Percentiles rank a stretch among this genome's conserved stretches.
Evolutionary conservation across 1,140 invertebrate species (phyloP).

Genomic region (Drosophila nebulosa): DNA sequence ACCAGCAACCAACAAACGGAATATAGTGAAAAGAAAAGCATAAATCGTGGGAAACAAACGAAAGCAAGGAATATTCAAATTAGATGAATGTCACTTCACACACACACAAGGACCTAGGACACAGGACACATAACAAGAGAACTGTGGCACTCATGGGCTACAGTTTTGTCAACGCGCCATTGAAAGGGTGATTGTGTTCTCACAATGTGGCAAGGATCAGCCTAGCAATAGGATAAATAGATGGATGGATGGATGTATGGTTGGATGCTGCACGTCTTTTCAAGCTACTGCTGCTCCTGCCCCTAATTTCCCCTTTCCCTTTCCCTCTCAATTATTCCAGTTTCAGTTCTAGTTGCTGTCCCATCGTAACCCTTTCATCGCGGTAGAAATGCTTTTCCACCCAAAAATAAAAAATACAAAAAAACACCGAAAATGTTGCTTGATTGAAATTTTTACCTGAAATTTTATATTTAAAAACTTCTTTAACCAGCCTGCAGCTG

Average conservation of each 20-base stretch:
- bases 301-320: slow-evolving; percentile 6
- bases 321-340: background rate
- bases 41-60: slow-evolving; percentile 71
- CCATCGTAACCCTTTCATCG: slow-evolving; percentile 30
- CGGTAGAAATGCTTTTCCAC: slow-evolving; percentile 42
- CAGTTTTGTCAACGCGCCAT: slow-evolving; percentile 65
- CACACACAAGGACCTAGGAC: slow-evolving; percentile 45
- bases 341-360: background rate
- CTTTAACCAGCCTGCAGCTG: slow-evolving; percentile 43
- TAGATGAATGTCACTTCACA: slow-evolving; percentile 67
- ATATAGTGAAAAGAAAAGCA: slow-evolving; percentile 38
- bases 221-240: background rate
- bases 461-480: slow-evolving; percentile 33
- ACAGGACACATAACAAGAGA: background rate
- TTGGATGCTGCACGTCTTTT: slow-evolving; percentile 53
- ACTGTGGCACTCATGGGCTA: slow-evolving; percentile 65
- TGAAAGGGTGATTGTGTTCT: slow-evolving; percentile 64
- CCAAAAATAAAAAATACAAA: background rate
- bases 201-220: slow-evolving; percentile 69
- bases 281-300: slow-evolving; percentile 28
- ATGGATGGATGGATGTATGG: background rate
- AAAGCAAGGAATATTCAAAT: slow-evolving; percentile 59
- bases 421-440: slow-evolving; percentile 24
- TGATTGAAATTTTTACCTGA: slow-evolving; percentile 76
- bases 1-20: slow-evolving; percentile 41